Base-by-base conservation (phyloP, 2,888 invertebrate species). In the Stegophylla sp. region DNA sequence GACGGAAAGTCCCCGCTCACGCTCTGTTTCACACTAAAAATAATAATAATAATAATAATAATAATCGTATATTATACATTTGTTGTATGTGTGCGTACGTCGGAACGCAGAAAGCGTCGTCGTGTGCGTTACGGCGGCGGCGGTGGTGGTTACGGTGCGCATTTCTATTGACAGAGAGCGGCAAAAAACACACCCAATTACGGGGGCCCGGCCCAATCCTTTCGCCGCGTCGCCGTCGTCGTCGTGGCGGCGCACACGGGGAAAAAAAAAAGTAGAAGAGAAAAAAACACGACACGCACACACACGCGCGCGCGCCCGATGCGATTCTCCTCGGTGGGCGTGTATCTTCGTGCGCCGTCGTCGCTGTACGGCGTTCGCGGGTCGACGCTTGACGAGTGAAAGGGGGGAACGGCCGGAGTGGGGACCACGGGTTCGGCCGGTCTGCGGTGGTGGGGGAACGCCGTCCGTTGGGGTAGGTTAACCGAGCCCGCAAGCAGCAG, bases 121-220 rank as follows among this genome's bases (percentile, higher is more conserved):
- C n/a, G n/a, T n/a, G n/a, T n/a, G n/a, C n/a, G n/a, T n/a, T n/a
- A n/a, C 23, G 26, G 13, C 41, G 53, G 53, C 71, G 53, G 51
- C 53, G 51, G 53, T 26, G n/a, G 34, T 34, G 34, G 34, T 34
- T 34, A 34, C 7, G 7, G 4, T 3, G 41, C 59, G 69, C 59
- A 12, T 76, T 76, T 26, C 66, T 67, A 67, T 66, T 69, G 77
- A 77, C 59, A 56, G 41, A 67, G 45, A 67, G 74, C 23, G 53
- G 28, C n/a, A 51, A 79, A 75, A 79, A 79, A 79, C 59, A 79
- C 79, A 71, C 69, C 71, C 79, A 79, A 79, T 79, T 71, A 79
- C 71, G 66, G 67, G 67, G 69, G n/a, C n/a, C 69, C 77, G 77
- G 79, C 41, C 79, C 79, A 79, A 79, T 79, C 79, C 79, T 79